phyloP scores from a whole-genome alignment of 2,797 vertebrate species.

The Poecile montanus region DNA sequence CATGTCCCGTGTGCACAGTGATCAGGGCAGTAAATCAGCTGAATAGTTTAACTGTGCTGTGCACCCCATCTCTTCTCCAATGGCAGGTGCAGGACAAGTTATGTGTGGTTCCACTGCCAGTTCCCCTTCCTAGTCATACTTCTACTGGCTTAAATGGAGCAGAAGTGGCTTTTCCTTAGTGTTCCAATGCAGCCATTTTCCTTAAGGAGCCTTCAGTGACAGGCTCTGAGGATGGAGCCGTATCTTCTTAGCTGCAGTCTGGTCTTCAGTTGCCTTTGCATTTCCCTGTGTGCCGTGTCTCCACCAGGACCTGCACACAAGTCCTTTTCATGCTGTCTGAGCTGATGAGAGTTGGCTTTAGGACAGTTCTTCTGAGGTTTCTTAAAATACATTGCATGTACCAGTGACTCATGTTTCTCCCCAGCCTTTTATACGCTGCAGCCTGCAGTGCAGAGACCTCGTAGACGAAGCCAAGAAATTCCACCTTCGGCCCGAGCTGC shows the following conservation, averaged over 20 bases:
- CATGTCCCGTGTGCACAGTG: background rate
- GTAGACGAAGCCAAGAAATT: conserved; percentile 99
- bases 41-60: background rate
- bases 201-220: background rate
- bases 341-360: background rate
- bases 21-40: background rate
- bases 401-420: conserved; percentile 39
- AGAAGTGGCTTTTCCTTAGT: background rate
- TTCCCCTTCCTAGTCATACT: background rate
- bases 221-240: background rate
- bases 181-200: background rate
- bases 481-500: conserved; percentile 93
- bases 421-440: conserved; percentile 94
- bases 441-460: conserved; percentile 95
- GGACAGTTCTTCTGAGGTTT: background rate
- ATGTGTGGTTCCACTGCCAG: background rate
- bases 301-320: background rate
- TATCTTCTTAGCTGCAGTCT: background rate
- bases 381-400: conserved; percentile 10
- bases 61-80: background rate
- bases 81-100: background rate
- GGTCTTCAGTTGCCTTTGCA: background rate
- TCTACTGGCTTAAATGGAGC: background rate
- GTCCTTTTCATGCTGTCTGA: background rate
- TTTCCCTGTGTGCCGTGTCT: background rate